A percentile compares a stretch with the other conserved stretches of the same genome.
Conservation (phyloP, 2,113 vertebrate genomes). For the Oreamnos americanus region DNA sequence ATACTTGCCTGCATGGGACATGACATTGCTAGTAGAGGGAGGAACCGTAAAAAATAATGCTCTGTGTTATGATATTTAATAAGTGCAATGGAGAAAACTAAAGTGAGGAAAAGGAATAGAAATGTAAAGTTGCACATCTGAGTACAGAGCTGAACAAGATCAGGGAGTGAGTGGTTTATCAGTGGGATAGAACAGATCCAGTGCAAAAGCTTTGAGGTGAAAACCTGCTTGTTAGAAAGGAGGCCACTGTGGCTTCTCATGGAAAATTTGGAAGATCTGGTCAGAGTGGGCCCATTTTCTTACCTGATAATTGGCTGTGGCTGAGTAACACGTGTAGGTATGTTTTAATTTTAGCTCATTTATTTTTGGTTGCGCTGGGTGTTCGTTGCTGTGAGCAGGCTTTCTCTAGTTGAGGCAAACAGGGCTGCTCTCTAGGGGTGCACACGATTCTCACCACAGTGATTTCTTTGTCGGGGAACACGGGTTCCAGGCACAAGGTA, state of each 20-base stretch:
- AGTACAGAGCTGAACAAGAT: neutral
- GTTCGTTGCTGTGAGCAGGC: fast-evolving
- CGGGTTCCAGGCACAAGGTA: neutral
- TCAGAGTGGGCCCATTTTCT: neutral
- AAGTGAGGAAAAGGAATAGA: neutral
- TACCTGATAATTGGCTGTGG: neutral
- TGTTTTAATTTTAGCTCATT: neutral
- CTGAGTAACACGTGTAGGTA: neutral
- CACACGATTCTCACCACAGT: neutral
- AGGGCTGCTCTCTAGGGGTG: neutral
- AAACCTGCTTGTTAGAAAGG: neutral
- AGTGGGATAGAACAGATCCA: too few relatives aligned
- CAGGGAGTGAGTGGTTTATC: neutral
- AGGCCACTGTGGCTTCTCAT: neutral
- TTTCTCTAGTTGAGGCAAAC: neutral
- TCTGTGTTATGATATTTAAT: neutral
- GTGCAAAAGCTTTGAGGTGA: neutral
- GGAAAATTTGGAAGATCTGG: neutral
- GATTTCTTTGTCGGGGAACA: neutral
- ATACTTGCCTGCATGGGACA: neutral
- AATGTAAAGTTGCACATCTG: neutral
- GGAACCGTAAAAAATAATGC: neutral
- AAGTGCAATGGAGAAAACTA: neutral
- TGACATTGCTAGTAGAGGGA: neutral
- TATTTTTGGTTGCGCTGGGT: neutral